These are phyloP conservation scores for Drosophila jambulina DNA, from an alignment of 1,140 invertebrate species.

Conservation along the genomic window DNA sequence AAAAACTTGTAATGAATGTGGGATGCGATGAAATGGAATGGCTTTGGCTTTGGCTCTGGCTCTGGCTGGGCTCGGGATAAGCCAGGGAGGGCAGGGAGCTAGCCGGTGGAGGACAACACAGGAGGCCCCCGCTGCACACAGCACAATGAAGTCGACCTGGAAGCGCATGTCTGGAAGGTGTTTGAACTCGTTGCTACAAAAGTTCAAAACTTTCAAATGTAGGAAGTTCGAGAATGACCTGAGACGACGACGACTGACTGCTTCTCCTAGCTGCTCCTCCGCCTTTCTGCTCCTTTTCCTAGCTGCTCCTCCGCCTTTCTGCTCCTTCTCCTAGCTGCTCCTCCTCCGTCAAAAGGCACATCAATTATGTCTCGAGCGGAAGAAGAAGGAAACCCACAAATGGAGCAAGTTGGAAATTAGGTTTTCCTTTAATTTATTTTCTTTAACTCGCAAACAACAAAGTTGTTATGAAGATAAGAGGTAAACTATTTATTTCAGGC, in stretches of 20 bases:
- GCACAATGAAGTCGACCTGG: slow-evolving; percentile 61
- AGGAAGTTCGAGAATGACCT: slow-evolving; percentile 47
- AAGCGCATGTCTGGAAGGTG: slow-evolving; percentile 54
- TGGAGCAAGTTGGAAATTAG: slow-evolving; percentile 19
- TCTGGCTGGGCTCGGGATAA: slow-evolving; percentile 10
- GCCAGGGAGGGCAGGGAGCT: not conserved
- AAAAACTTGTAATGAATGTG: slow-evolving; percentile 75
- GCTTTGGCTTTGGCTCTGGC: slow-evolving; percentile 19
- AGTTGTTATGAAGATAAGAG: not conserved
- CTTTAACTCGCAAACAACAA: not conserved
- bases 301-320: not conserved
- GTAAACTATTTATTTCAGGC: not conserved
- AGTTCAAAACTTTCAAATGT: slow-evolving; percentile 58
- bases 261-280: not conserved
- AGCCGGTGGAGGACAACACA: slow-evolving; percentile 28
- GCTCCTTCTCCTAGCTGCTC: not conserved
- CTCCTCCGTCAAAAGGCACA: not conserved
- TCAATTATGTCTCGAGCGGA: slow-evolving; percentile 33
- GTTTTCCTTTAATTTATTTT: slow-evolving; percentile 1
- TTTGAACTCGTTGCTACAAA: slow-evolving; percentile 62
- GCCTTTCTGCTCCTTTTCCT: not conserved
- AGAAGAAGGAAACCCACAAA: slow-evolving; percentile 19
- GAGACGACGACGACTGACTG: slow-evolving; percentile 10
- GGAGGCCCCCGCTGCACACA: slow-evolving; percentile 8
- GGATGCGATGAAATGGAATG: slow-evolving; percentile 44